These are phyloP conservation scores for Crotalus horridus DNA, from an alignment of 2,113 vertebrate genomes.

Conservation along the genomic window DNA sequence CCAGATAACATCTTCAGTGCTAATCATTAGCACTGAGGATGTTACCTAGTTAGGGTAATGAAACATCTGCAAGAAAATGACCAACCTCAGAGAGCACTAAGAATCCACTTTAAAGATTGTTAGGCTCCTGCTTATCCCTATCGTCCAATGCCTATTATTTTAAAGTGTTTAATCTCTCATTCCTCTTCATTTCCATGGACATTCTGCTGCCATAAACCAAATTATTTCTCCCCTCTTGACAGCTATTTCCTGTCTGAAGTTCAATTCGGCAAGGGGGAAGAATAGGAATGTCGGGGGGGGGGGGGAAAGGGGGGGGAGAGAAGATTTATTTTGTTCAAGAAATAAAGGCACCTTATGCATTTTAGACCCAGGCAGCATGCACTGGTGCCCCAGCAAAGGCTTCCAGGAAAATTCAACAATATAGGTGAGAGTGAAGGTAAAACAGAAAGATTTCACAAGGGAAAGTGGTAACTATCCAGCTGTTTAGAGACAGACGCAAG, in stretches of 20 bases:
- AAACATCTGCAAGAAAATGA: background rate
- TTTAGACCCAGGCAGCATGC: background rate
- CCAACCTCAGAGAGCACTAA: background rate
- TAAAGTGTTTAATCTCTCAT: background rate
- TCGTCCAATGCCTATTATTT: background rate
- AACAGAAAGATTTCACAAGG: background rate
- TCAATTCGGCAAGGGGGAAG: background rate
- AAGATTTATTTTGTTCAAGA: background rate
- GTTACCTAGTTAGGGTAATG: background rate
- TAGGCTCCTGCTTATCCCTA: background rate
- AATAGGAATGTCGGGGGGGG: background rate
- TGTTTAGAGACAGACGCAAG: background rate
- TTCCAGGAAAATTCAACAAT: background rate
- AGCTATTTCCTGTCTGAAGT: slow-evolving; percentile 9
- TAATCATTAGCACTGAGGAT: background rate
- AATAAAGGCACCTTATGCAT: background rate
- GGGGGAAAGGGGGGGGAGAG: too few relatives aligned
- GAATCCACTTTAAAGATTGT: background rate
- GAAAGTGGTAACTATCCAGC: background rate
- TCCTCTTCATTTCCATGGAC: background rate
- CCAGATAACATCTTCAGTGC: background rate
- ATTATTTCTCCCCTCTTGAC: background rate
- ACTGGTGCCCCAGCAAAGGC: background rate
- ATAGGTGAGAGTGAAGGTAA: background rate
- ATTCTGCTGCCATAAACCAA: background rate